Percentiles rank a stretch among this genome's conserved stretches.
These are phyloP conservation scores for Limanda limanda DNA, from an alignment of 2,113 vertebrate genomes.

Conservation along the genomic window DNA sequence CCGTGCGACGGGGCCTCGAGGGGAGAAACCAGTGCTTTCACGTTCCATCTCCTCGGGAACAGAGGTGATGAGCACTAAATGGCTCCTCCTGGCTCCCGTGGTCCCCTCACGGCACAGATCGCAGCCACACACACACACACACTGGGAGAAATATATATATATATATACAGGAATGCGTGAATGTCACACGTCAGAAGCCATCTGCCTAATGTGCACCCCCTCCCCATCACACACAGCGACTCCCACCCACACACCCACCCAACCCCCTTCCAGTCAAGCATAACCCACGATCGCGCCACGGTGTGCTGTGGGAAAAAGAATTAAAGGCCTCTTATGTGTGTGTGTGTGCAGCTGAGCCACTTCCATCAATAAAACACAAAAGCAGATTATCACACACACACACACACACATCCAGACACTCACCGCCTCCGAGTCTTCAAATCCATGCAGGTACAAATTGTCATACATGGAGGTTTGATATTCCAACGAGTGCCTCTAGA, in stretches of 20 bases:
- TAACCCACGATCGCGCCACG: conserved; percentile 59
- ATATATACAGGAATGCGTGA: conserved; percentile 25
- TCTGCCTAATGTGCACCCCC: conserved; percentile 63
- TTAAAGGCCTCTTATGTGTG: conserved; percentile 53
- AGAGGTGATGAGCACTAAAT: conserved; percentile 47
- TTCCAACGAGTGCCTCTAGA: conserved; percentile 72
- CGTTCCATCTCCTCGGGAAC: conserved; percentile 9
- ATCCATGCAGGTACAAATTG: conserved; percentile 83
- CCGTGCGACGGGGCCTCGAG: neutral
- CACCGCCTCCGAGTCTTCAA: conserved; percentile 81
- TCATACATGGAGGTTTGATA: conserved; percentile 81
- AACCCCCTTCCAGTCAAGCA: conserved; percentile 64
- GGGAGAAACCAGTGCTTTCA: conserved; percentile 22
- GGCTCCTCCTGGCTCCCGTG: conserved; percentile 42
- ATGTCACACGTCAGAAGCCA: conserved; percentile 58
- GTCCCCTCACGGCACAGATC: conserved; percentile 7
- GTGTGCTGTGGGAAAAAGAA: conserved; percentile 56
- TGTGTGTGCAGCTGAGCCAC: conserved; percentile 45
- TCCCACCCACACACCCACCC: conserved; percentile 47
- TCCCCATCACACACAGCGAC: conserved; percentile 8
- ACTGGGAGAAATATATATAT: conserved; percentile 3
- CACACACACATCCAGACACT: conserved; percentile 52
- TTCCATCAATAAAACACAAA: conserved; percentile 54
- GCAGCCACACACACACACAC: conserved; percentile 24
- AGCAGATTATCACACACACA: conserved; percentile 29